phyloP scores from a whole-genome alignment of 2,888 invertebrate species.

The Ophonus ardosiacus region DNA sequence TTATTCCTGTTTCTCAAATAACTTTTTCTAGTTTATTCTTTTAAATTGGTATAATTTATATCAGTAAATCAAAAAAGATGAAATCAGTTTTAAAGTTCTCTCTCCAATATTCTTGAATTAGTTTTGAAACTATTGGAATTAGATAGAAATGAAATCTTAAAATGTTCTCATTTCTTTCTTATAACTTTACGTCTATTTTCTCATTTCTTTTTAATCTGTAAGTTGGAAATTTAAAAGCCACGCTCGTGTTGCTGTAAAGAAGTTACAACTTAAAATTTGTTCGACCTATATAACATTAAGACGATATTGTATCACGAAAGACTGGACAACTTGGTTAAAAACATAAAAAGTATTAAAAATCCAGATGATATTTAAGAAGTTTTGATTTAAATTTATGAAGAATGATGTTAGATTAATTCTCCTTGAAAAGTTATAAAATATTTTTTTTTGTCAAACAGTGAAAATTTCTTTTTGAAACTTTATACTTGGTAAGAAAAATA shows the following conservation, averaged over 20 bases:
- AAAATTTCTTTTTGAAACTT: conserved; percentile 29
- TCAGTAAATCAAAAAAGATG: background rate
- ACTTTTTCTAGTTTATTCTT: no score
- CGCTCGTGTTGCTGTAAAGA: background rate
- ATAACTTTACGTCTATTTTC: background rate
- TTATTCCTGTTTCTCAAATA: no score
- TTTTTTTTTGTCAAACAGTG: conserved; percentile 25
- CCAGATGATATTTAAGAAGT: conserved; percentile 10
- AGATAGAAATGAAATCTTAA: background rate
- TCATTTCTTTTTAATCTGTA: background rate
- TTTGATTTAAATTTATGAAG: conserved; percentile 33
- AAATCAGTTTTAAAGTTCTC: background rate
- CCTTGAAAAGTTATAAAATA: conserved; percentile 19
- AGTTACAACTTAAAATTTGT: background rate
- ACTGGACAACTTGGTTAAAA: conserved; percentile 2
- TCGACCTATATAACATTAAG: conserved; percentile 10
- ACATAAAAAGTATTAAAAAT: conserved; percentile 19
- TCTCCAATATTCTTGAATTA: background rate
- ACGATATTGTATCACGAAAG: background rate
- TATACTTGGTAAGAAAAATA: conserved; percentile 49
- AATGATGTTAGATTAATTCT: conserved; percentile 21
- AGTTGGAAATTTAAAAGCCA: background rate
- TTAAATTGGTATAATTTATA: no score
- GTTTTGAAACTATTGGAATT: background rate
- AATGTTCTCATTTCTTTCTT: background rate